phyloP scores from a whole-genome alignment of 2,113 vertebrate species.

The Potamarius usumacintae region DNA sequence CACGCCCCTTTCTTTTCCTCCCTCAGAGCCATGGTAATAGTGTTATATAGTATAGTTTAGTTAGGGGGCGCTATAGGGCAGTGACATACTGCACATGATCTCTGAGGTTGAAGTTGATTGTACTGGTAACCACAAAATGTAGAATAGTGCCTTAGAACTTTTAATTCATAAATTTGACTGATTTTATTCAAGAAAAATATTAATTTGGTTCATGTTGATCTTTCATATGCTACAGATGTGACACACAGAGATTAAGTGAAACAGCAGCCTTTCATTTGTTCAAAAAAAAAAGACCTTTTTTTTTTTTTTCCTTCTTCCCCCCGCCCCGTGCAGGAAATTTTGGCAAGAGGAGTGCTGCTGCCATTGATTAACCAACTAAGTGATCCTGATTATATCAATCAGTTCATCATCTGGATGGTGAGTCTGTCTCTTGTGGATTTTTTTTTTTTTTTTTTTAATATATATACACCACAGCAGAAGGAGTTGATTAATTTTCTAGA shows the following conservation, averaged over 20 bases:
- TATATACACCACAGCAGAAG: background rate
- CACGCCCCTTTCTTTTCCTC: no score
- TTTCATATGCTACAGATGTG: background rate
- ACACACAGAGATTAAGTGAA: background rate
- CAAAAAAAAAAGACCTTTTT: background rate
- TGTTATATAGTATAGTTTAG: background rate
- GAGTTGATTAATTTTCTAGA: background rate
- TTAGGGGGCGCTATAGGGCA: background rate
- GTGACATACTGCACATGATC: background rate
- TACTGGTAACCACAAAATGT: background rate
- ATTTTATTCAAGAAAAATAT: no score
- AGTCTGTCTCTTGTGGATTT: conserved; percentile 55
- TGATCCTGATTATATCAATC: conserved; percentile 99
- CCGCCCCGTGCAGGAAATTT: conserved; percentile 81
- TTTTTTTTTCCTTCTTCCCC: no score
- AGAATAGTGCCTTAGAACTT: background rate
- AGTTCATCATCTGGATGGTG: conserved; percentile 99
- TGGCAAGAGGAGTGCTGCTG: conserved; percentile 94
- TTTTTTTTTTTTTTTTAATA: no score
- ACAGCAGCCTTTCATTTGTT: background rate
- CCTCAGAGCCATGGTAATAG: no score
- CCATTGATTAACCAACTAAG: conserved; percentile 98
- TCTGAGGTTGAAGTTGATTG: no score
- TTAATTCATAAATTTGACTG: background rate
- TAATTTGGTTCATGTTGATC: background rate